A percentile compares a stretch with the other conserved stretches of the same genome.
Evolutionary conservation across 2,113 vertebrate species (phyloP).

Genomic region (Emberiza fucata): DNA sequence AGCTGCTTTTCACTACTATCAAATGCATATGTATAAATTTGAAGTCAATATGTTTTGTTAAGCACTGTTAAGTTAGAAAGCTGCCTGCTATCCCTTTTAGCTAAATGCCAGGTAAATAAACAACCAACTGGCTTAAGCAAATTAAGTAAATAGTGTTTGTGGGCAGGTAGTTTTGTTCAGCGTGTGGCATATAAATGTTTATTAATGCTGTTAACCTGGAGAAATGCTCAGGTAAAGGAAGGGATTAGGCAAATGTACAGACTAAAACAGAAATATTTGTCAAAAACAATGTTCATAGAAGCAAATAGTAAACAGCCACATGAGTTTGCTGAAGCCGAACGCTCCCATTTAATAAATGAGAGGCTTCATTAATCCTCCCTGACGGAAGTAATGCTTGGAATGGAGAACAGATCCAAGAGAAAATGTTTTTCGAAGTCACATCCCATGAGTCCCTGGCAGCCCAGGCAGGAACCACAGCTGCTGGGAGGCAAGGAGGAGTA

Average conservation of each 20-base stretch:
- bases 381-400: neutral
- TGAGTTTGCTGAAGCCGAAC: neutral
- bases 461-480: accelerated
- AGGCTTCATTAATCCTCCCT: constrained; percentile 23
- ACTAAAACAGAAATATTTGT: constrained; percentile 33
- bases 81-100: neutral
- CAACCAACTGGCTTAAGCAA: constrained; percentile 5
- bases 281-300: neutral
- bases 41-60: neutral
- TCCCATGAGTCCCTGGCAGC: accelerated
- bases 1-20: neutral
- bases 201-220: constrained; percentile 18
- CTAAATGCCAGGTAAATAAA: neutral
- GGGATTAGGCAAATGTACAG: neutral
- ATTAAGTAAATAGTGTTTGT: neutral
- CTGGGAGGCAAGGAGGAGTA: accelerated
- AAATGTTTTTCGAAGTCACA: neutral
- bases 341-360: constrained; percentile 14
- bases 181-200: neutral
- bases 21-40: neutral
- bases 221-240: neutral
- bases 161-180: neutral
- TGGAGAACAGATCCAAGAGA: neutral
- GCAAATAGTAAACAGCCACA: constrained; percentile 6
- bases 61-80: neutral